Percentiles rank a stretch among this genome's conserved stretches.
These are phyloP conservation scores for Apaloderma vittatum DNA, from an alignment of 2,113 vertebrate species.

Conservation along the genomic window DNA sequence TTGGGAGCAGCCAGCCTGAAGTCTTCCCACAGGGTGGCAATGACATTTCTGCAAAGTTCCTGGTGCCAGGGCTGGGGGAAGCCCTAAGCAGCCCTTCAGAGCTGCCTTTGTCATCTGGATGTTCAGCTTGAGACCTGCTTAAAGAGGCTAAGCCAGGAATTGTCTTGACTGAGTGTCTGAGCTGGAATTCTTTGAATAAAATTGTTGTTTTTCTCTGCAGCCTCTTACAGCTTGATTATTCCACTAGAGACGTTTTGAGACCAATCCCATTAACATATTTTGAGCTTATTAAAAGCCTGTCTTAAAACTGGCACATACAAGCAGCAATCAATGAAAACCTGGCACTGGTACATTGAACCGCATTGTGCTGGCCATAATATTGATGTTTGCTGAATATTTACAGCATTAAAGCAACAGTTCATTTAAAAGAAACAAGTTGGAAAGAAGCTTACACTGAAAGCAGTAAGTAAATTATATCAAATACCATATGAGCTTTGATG, in stretches of 20 bases:
- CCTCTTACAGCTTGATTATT: slow-evolving; percentile 51
- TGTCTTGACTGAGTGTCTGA: slow-evolving; percentile 49
- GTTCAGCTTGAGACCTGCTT: not conserved
- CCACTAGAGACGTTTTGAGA: slow-evolving; percentile 66
- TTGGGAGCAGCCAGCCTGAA: not conserved
- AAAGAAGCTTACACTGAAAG: slow-evolving; percentile 33
- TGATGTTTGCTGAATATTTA: slow-evolving; percentile 59
- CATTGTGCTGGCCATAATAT: slow-evolving; percentile 61
- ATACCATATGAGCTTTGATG: not conserved
- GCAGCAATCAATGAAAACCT: slow-evolving; percentile 65
- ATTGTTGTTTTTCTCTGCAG: slow-evolving; percentile 20
- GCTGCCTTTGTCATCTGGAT: not conserved
- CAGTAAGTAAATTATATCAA: slow-evolving; percentile 29
- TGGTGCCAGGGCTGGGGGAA: not conserved
- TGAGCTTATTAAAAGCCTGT: slow-evolving; percentile 74
- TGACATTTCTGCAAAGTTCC: not conserved
- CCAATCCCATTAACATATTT: slow-evolving; percentile 62
- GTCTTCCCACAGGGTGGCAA: not conserved
- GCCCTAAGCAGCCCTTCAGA: not conserved
- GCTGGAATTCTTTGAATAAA: slow-evolving; percentile 32
- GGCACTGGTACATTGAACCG: slow-evolving; percentile 42
- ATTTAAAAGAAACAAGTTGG: slow-evolving; percentile 51
- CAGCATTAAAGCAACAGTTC: slow-evolving; percentile 40
- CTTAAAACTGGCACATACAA: slow-evolving; percentile 56
- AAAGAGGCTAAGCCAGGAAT: not conserved